Base-by-base conservation (phyloP, 2,888 invertebrate genomes). In the Tribolium freemani region DNA sequence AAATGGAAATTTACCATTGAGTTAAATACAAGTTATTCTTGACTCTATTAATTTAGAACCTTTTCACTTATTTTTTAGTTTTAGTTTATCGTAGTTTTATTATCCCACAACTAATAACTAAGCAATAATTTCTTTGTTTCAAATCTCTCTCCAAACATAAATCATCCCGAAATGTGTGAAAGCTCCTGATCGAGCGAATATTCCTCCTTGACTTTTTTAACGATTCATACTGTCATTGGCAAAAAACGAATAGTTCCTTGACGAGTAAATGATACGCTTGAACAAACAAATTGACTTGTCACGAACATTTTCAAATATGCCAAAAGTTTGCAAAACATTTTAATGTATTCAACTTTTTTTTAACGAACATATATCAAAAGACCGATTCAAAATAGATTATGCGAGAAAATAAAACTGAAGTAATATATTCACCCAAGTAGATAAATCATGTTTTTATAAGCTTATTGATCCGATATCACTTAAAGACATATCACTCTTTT, bases 311-410 rank as follows among this genome's bases (percentile, higher is more conserved):
- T 63, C 38, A 58, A 58, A 58, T 45, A 58, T n/a, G 20, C 13
- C 5, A 20, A 48, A 50, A 63, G 26, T 68, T 58, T 57, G 58
- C 51, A 68, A 57, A 68, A 68, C 58, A 58, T 31, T 57, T 20
- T 70, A 70, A 63, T 63, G 61, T 63, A 70, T 70, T 70, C 70
- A 48, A 20, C 8, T 48, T 70, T 70, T n/a, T 70, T 45, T 44
- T n/a, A 20, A 21, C 21, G 50, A 51, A 21, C 21, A 63, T 45
- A 38, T 54, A 66, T 53, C 61, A 57, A 61, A 69, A 30, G 54
- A 66, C 60, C 61, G 69, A 69, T 61, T 69, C 69, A 61, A 69
- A 69, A 69, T 69, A 69, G 61, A 69, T 61, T 63, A 70, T 54
- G 70, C 56, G 56, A 60, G 69, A 20, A 69, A 69, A 53, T 51